Evolutionary conservation across 2,888 invertebrate species (phyloP), one percentile per base, ranked within the genome.

Genomic region (Anodontia alba): DNA sequence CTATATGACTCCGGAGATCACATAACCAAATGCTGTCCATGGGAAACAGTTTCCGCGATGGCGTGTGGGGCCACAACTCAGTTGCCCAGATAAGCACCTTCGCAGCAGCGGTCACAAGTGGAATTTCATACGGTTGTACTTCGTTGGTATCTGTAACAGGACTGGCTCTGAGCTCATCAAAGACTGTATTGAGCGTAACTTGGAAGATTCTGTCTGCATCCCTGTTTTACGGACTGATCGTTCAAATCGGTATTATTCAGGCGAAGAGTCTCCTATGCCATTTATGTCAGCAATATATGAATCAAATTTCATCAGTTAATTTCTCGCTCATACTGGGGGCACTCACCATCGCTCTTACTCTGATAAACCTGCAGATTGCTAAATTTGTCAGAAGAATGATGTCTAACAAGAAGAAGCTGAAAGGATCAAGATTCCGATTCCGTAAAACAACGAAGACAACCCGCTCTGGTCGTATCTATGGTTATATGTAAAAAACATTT

Each of bases 381-480:
- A 62, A 20, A 33, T 62, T 33, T 20, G 8, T 62, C 3, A 20
- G 62, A 33, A 62, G 20, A 29, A 1, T 31, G 20, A 33, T 62
- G 10, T 33, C 31, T 12, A 17, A 1, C 33, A 62, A 62, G 33
- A 26, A 33, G 20, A 62, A 33, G n/a, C 17, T 31, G 20, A 62
- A 62, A 17, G 17, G 7, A 17, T 1, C 31, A 17, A 62, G 33
- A 17, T 33, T 31, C 12, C 5, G 29, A 29, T 1, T 31, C 17
- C 33, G 29, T 33, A 8, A 3, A 12, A 8, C 12, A 38, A 33
- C 23, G 1, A 84, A 84, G 57, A 57, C 33, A 17, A 84, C 83
- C 1, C 66, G 83, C 43, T 84, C 83, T 66, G 83, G 83, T 10
- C n/a, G 46, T n/a, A 66, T 84, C 5, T 84, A 84, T 68, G 83